Percentiles rank a stretch among this genome's conserved stretches.
Evolutionary conservation across 2,888 invertebrate species (phyloP).

Genomic region (Adelphocoris suturalis): DNA sequence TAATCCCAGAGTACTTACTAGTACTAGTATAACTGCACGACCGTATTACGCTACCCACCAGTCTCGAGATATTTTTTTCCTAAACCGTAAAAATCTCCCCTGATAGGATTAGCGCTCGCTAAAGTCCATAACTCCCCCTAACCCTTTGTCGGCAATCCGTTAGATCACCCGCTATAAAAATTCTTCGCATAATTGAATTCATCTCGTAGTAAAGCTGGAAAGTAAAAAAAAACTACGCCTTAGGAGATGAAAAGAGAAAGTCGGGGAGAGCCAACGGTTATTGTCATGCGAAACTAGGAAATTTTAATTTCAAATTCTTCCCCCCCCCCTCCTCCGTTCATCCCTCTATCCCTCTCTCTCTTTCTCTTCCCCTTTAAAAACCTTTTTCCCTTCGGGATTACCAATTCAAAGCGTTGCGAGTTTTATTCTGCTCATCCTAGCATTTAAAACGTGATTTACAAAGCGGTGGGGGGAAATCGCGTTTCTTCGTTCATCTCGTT

Average conservation of each 20-base stretch:
- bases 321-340: not conserved
- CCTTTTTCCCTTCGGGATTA: not conserved
- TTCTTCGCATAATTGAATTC: slow-evolving; percentile 16
- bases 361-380: not conserved
- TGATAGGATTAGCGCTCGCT: too few species aligned
- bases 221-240: not conserved
- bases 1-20: too few species aligned
- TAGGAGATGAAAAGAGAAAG: slow-evolving; percentile 1
- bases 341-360: too few species aligned
- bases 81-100: too few species aligned
- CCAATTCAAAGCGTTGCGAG: slow-evolving; percentile 47
- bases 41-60: too few species aligned
- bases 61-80: too few species aligned
- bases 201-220: not conserved
- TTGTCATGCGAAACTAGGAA: slow-evolving; percentile 45
- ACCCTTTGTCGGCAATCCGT: slow-evolving; percentile 30
- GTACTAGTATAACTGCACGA: too few species aligned
- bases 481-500: slow-evolving; percentile 8
- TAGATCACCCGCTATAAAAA: slow-evolving; percentile 24
- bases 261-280: not conserved
- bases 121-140: too few species aligned
- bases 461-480: slow-evolving; percentile 54
- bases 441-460: slow-evolving; percentile 67
- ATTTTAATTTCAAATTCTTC: slow-evolving; percentile 65
- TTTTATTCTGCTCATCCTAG: slow-evolving; percentile 68